phyloP scores from a whole-genome alignment of 2,888 invertebrate genomes.

The Saturnia japonica region DNA sequence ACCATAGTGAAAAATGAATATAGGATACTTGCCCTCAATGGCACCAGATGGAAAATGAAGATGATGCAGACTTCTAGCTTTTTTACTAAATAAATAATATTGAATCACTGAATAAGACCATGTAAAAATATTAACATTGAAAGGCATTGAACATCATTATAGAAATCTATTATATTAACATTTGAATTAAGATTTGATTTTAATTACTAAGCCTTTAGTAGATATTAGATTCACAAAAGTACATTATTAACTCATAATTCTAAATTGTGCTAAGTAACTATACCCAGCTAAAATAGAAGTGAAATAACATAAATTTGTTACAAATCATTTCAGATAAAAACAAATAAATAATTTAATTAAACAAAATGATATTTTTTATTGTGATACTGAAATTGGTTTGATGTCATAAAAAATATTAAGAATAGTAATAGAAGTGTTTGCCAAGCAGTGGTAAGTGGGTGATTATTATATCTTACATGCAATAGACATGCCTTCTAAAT shows the following conservation, averaged over 20 bases:
- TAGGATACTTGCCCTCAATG: not conserved
- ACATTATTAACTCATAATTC: not conserved
- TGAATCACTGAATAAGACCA: not conserved
- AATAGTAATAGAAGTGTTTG: not conserved
- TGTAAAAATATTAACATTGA: not conserved
- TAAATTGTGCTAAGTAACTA: not conserved
- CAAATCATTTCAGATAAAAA: not conserved
- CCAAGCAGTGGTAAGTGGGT: slow-evolving; percentile 7
- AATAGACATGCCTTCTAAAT: slow-evolving; percentile 83
- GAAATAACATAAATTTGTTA: not conserved
- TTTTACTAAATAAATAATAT: not conserved
- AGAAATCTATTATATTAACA: not conserved
- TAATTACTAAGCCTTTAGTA: not conserved
- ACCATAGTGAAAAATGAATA: not conserved
- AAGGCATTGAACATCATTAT: no score
- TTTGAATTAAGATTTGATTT: not conserved
- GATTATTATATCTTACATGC: slow-evolving; percentile 13
- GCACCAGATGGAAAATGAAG: not conserved
- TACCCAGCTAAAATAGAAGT: not conserved
- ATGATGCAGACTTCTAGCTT: not conserved
- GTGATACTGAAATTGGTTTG: not conserved
- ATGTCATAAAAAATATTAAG: slow-evolving; percentile 7
- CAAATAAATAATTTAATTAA: not conserved
- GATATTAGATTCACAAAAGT: no score
- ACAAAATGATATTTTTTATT: not conserved